phyloP scores from a whole-genome alignment of 2,113 vertebrate species.

The Brachypteracias leptosomus region DNA sequence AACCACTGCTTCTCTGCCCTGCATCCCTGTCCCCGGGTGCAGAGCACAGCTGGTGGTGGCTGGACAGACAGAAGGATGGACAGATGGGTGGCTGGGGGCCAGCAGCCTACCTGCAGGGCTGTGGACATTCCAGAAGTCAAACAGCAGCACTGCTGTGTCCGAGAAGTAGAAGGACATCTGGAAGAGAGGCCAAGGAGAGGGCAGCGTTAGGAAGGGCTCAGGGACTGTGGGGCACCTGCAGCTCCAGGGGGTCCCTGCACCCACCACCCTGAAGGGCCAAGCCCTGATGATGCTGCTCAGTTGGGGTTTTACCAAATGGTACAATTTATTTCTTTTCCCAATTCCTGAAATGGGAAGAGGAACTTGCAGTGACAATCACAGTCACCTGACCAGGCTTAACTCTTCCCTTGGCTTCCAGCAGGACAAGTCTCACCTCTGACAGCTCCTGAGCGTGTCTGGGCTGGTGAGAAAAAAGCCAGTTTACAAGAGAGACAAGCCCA shows the following conservation, averaged over 20 bases:
- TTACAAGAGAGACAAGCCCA: neutral
- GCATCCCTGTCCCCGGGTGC: accelerated
- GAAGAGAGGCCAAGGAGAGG: neutral
- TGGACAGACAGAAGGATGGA: neutral
- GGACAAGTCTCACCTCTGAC: neutral
- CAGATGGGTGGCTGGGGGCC: neutral
- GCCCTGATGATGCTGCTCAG: neutral
- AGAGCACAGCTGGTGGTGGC: neutral
- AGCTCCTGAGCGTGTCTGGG: neutral
- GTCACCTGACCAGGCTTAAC: neutral
- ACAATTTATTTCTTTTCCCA: neutral
- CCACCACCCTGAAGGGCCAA: neutral
- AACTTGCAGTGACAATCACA: neutral
- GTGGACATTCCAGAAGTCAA: slow-evolving; percentile 92
- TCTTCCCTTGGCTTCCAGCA: neutral
- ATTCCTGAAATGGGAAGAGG: neutral
- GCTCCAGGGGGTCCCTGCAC: accelerated
- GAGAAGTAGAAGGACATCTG: slow-evolving; percentile 92
- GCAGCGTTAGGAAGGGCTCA: neutral
- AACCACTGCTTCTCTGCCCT: neutral
- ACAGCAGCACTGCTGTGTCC: slow-evolving; percentile 84
- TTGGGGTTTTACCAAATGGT: neutral
- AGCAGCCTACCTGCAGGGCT: slow-evolving; percentile 79
- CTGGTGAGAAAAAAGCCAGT: neutral
- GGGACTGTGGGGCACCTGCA: neutral